phyloP scores from a whole-genome alignment of 2,797 vertebrate genomes.

The Platyrinchus mystaceus region DNA sequence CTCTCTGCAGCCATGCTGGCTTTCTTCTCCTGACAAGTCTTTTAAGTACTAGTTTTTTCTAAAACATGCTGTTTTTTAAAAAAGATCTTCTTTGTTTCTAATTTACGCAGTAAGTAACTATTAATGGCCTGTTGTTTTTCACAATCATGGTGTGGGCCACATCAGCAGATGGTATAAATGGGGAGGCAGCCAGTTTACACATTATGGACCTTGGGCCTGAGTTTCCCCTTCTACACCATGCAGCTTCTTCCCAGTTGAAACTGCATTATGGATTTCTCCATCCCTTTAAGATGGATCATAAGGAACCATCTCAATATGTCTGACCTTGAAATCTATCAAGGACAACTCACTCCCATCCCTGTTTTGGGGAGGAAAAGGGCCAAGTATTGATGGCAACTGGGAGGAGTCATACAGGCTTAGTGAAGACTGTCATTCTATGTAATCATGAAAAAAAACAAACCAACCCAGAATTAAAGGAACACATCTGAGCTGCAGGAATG shows the following conservation, averaged over 20 bases:
- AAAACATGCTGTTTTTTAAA: slow-evolving; percentile 2
- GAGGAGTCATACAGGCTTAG: background rate
- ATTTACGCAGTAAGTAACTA: slow-evolving; percentile 30
- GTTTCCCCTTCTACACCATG: background rate
- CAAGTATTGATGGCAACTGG: background rate
- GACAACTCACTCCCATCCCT: background rate
- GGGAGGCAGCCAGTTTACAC: background rate
- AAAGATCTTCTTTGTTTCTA: background rate
- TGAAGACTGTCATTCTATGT: background rate
- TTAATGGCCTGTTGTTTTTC: background rate
- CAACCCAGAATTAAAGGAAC: background rate
- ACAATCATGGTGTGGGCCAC: background rate
- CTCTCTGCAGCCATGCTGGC: background rate
- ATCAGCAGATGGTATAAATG: background rate
- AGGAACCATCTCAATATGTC: background rate
- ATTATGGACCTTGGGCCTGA: background rate
- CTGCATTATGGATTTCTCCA: background rate
- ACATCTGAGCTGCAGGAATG: background rate
- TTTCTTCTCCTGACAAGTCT: background rate
- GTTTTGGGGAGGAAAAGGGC: background rate
- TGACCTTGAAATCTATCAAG: background rate
- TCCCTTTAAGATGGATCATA: background rate
- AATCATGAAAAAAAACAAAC: background rate
- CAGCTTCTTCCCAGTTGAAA: background rate
- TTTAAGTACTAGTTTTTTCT: background rate